Base-by-base conservation (phyloP, 2,888 invertebrate genomes). In the Stenodera caucasica region DNA sequence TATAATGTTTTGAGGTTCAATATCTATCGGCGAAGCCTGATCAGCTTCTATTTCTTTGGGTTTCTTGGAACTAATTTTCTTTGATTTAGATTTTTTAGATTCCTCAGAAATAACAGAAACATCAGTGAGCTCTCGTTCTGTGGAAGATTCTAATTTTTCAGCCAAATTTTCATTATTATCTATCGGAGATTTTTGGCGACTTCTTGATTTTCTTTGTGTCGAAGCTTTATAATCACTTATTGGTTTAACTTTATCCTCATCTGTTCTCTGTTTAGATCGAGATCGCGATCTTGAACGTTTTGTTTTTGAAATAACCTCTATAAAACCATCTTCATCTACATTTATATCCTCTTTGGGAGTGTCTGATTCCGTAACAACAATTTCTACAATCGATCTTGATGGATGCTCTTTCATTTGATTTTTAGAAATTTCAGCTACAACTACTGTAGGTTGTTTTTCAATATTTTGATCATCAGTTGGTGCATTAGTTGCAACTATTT, bases 401-500 rank as follows among this genome's bases (percentile, higher is more conserved):
- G 78, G 74, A 74, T 62, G 11, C 52, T 65, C 57, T 51, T 60
- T 58, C 73, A 66, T 61, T 64, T 66, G 62, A 23, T 35, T 18
- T 15, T 11, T 29, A 8, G 35, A 55, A 23, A 23, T n/a, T 7
- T 40, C 26, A 32, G 40, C 23, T 40, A n/a, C 30, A 32, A 49
- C n/a, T 29, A 23, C 40, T 58, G 21, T 30, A 55, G 51, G 50
- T 33, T n/a, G 18, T 50, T 49, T 49, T 49, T 56, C 30, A 52
- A 14, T 18, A 35, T 2, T 2, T 33, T 66, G 77, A 74, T 12
- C 76, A 33, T 51, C 45, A 45, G 80, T 79, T 57, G 75, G 77
- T 79, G 61, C 71, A 23, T 71, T 73, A 70, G 84, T 83, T 15
- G 86, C 85, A 7, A 90, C 81, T 33, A 90, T 85, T 78, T 88